Conservation (phyloP, 2,113 vertebrate species). For the Solea solea region DNA sequence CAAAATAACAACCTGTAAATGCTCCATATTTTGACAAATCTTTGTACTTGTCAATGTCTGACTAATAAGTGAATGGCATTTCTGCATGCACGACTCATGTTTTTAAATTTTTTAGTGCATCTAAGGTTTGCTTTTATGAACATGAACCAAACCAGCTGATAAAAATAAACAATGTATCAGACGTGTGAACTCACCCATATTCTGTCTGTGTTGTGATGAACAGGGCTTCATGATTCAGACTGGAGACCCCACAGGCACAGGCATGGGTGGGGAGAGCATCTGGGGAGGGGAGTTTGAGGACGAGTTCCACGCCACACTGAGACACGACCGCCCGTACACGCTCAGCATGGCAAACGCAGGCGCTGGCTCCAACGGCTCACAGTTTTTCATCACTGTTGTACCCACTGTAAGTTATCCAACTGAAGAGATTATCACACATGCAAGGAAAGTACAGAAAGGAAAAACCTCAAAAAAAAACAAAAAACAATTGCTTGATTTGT, state of each 20-base stretch:
- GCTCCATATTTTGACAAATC: no score
- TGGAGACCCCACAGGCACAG: conserved; percentile 97
- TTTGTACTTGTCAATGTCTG: no score
- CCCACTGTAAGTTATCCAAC: conserved; percentile 87
- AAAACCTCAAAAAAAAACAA: no score
- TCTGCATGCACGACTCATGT: no score
- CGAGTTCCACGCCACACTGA: conserved; percentile 95
- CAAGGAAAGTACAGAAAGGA: no score
- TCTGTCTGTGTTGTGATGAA: neutral
- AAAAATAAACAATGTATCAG: no score
- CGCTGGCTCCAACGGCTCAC: conserved; percentile 93
- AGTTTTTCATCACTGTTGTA: conserved; percentile 97
- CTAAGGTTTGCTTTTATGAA: no score
- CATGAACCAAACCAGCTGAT: no score
- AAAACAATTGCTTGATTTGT: no score
- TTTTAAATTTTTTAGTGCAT: no score
- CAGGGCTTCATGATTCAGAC: conserved; percentile 99
- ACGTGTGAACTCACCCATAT: neutral
- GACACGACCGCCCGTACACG: conserved; percentile 97
- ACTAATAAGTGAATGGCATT: no score
- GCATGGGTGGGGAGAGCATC: conserved; percentile 98
- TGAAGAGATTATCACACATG: no score
- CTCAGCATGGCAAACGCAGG: conserved; percentile 98
- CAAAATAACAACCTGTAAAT: neutral
- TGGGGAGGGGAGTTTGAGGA: conserved; percentile 99